Evolutionary conservation across 2,113 vertebrate genomes (phyloP).

Genomic region (Bubo blakistoni): DNA sequence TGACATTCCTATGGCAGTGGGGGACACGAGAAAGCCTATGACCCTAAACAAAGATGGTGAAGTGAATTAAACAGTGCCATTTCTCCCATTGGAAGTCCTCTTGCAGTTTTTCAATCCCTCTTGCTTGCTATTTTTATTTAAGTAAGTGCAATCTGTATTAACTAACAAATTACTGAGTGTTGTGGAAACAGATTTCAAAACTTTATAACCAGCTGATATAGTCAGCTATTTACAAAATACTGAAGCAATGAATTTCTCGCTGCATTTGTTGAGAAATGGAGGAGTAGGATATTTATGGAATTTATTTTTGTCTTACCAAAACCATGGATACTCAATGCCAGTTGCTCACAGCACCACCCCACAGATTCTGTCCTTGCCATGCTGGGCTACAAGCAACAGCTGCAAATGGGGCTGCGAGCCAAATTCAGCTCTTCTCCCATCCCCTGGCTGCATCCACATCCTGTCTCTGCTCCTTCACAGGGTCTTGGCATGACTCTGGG

Average conservation of each 20-base stretch:
- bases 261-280: neutral
- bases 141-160: neutral
- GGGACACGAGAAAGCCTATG: neutral
- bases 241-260: neutral
- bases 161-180: neutral
- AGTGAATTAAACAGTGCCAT: neutral
- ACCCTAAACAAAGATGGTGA: neutral
- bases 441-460: neutral
- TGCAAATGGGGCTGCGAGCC: neutral
- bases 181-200: neutral
- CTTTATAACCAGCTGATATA: neutral
- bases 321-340: neutral
- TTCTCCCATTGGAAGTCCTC: neutral
- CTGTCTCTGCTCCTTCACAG: neutral
- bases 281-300: neutral
- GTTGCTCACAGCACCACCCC: rapidly evolving
- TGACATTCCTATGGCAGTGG: neutral
- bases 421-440: neutral
- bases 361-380: neutral
- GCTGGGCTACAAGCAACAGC: neutral
- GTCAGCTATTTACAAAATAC: neutral
- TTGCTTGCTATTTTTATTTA: neutral
- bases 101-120: neutral
- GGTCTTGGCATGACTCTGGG: neutral
- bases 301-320: neutral